A percentile compares a stretch with the other conserved stretches of the same genome.
phyloP scores from a whole-genome alignment of 1,140 invertebrate species.

The Pogonus chalceus region DNA sequence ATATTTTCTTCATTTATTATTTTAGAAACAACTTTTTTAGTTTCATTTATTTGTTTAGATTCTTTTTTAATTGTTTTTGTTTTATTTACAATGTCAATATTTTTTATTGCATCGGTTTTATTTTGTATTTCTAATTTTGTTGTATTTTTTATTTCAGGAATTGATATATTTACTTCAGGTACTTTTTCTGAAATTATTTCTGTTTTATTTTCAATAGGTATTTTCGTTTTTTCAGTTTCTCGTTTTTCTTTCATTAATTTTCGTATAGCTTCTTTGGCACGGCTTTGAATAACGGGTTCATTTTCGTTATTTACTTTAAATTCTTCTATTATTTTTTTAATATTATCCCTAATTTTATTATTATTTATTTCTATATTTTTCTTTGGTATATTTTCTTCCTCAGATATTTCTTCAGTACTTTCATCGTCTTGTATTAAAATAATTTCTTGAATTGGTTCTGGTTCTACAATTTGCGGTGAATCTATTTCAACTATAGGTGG shows the following conservation, averaged over 20 bases:
- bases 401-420: neutral
- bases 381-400: neutral
- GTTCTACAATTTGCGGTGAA: slow-evolving; percentile 9
- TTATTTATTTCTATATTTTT: neutral
- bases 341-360: slow-evolving; percentile 2
- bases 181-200: neutral
- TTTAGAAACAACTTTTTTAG: no score
- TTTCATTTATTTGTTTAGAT: neutral
- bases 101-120: neutral
- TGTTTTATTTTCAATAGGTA: neutral
- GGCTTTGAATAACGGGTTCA: slow-evolving; percentile 12
- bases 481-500: neutral
- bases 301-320: neutral
- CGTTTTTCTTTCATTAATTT: slow-evolving; percentile 35
- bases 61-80: neutral
- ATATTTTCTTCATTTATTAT: neutral
- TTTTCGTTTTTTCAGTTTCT: slow-evolving; percentile 14
- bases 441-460: slow-evolving; percentile 19
- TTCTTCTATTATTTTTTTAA: neutral
- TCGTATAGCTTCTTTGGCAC: slow-evolving; percentile 32
- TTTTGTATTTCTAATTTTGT: neutral
- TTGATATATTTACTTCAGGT: neutral
- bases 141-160: neutral
- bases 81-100: no score
- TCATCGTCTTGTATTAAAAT: neutral